These are phyloP conservation scores for Stictonetta naevosa DNA, from an alignment of 2,113 vertebrate genomes.

Conservation along the genomic window DNA sequence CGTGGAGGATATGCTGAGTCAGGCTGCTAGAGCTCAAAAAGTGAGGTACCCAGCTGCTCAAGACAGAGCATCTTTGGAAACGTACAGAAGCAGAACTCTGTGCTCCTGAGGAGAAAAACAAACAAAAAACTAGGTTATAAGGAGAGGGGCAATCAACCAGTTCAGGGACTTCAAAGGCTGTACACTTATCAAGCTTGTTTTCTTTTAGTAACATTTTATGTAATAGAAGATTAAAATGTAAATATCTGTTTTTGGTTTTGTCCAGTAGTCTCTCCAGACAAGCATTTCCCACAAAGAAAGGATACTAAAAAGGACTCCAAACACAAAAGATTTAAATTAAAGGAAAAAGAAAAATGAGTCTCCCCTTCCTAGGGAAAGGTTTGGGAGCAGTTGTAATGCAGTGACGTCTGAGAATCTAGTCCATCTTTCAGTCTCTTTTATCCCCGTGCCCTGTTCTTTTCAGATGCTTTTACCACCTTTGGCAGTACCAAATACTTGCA, in stretches of 20 bases:
- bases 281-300: background rate
- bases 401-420: background rate
- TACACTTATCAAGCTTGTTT: background rate
- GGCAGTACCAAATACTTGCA: background rate
- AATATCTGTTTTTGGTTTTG: background rate
- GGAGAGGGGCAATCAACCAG: background rate
- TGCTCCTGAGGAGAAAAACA: background rate
- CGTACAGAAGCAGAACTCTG: background rate
- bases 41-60: background rate
- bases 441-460: background rate
- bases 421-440: background rate
- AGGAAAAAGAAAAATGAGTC: background rate
- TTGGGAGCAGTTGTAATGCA: background rate
- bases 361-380: background rate
- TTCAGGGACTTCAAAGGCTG: background rate
- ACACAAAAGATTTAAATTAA: background rate
- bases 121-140: background rate
- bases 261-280: background rate
- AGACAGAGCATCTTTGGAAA: background rate
- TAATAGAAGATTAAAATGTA: background rate
- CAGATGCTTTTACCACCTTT: background rate
- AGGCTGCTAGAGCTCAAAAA: background rate
- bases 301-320: background rate
- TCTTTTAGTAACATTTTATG: background rate
- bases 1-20: background rate